Evolutionary conservation across 2,888 invertebrate species (phyloP).

Genomic region (Apeira syringaria): DNA sequence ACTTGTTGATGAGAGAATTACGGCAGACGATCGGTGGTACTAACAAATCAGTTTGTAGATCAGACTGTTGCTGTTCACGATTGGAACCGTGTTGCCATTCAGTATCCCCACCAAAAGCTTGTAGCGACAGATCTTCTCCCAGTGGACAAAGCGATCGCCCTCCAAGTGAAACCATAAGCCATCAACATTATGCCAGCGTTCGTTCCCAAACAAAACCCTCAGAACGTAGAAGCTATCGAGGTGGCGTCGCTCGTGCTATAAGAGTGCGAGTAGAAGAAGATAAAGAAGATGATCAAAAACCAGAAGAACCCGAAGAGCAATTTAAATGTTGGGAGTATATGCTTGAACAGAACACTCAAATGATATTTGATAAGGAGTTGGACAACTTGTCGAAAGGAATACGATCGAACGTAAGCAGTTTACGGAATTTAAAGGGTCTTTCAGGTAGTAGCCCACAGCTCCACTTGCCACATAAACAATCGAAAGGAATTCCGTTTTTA

Average conservation of each 20-base stretch:
- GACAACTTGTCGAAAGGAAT: conserved; percentile 89
- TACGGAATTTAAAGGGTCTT: conserved; percentile 84
- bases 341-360: conserved; percentile 95
- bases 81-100: conserved; percentile 85
- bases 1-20: conserved; percentile 89
- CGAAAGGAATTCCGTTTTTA: conserved; percentile 80
- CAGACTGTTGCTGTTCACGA: conserved; percentile 85
- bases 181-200: conserved; percentile 79
- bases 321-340: conserved; percentile 97
- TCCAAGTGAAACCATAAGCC: conserved; percentile 64
- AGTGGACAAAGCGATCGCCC: conserved; percentile 93
- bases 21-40: conserved; percentile 88
- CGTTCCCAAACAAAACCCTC: conserved; percentile 70
- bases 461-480: conserved; percentile 68
- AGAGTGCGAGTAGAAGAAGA: conserved; percentile 86
- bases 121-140: conserved; percentile 91
- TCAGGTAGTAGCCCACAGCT: conserved; percentile 89
- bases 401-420: conserved; percentile 76
- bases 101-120: conserved; percentile 67
- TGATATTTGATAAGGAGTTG: conserved; percentile 93
- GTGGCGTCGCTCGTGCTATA: conserved; percentile 85
- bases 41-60: conserved; percentile 83
- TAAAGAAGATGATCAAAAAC: conserved; percentile 73
- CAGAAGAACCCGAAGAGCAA: conserved; percentile 89
- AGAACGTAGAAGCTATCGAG: conserved; percentile 82